Evolutionary conservation across 2,888 invertebrate genomes (phyloP).

Genomic region (Caenorhabditis sp.): DNA sequence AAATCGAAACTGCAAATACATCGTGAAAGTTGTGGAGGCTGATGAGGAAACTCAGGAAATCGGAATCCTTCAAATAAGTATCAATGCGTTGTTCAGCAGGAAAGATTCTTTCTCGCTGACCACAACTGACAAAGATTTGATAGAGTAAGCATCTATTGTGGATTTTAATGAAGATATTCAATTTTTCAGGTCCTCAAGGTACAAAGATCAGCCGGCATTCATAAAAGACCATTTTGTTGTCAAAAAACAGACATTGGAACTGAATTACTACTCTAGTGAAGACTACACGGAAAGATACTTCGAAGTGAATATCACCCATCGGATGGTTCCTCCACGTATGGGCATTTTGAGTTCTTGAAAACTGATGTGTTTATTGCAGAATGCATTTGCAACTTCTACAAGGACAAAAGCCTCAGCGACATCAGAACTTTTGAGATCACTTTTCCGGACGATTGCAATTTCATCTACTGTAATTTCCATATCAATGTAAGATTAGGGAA

Average conservation of each 20-base stretch:
- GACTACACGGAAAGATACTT: neutral
- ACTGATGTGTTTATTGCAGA: constrained; percentile 15
- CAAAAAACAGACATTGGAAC: constrained; percentile 10
- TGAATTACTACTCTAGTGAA: neutral
- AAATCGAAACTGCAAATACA: neutral
- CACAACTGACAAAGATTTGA: neutral
- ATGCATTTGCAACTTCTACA: constrained; percentile 17
- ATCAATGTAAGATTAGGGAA: neutral
- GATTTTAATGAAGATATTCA: no score
- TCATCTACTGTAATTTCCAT: constrained; percentile 23
- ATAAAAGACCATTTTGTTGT: constrained; percentile 22
- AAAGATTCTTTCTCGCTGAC: constrained; percentile 1
- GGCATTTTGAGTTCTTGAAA: no score
- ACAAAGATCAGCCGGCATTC: neutral
- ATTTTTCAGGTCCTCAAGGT: neutral
- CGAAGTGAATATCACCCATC: constrained; percentile 14
- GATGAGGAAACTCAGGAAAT: neutral
- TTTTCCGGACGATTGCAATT: constrained; percentile 18
- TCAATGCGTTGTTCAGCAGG: neutral
- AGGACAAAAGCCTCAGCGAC: neutral
- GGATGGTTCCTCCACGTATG: constrained; percentile 2
- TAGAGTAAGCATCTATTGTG: no score
- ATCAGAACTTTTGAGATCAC: neutral
- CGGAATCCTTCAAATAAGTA: neutral
- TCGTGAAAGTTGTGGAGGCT: neutral